Percentiles rank a stretch among this genome's conserved stretches.
Evolutionary conservation across 2,113 vertebrate genomes (phyloP).

Genomic region (Garra rufa): DNA sequence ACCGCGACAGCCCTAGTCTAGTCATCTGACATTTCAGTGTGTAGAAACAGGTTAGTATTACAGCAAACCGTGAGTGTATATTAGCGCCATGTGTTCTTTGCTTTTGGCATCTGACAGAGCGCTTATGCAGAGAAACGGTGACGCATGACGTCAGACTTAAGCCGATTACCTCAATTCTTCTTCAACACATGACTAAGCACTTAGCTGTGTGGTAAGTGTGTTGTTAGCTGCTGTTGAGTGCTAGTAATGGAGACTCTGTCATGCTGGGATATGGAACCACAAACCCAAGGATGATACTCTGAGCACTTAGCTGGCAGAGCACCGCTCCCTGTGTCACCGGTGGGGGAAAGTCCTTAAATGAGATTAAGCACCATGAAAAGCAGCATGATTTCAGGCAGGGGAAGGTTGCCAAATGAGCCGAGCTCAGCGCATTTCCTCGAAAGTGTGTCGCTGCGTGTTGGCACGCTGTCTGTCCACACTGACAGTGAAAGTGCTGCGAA

Average conservation of each 20-base stretch:
- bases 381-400: background rate
- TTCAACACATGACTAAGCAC: slow-evolving; percentile 10
- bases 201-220: background rate
- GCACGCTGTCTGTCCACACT: slow-evolving; percentile 17
- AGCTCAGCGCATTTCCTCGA: slow-evolving; percentile 17
- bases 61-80: background rate
- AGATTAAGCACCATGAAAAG: slow-evolving; percentile 64
- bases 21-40: background rate
- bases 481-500: background rate
- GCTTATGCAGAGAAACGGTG: background rate
- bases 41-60: background rate
- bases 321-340: slow-evolving; percentile 47
- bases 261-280: slow-evolving; percentile 14
- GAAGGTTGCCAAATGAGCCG: slow-evolving; percentile 2
- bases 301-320: slow-evolving; percentile 21
- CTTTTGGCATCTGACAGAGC: background rate
- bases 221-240: slow-evolving; percentile 12
- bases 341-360: slow-evolving; percentile 57
- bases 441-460: background rate
- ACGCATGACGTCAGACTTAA: background rate
- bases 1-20: no score
- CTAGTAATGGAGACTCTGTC: background rate
- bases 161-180: background rate
- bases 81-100: background rate
- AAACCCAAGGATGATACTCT: background rate